Base-by-base conservation (phyloP, 2,113 vertebrate species). In the Poeciliopsis occidentalis region DNA sequence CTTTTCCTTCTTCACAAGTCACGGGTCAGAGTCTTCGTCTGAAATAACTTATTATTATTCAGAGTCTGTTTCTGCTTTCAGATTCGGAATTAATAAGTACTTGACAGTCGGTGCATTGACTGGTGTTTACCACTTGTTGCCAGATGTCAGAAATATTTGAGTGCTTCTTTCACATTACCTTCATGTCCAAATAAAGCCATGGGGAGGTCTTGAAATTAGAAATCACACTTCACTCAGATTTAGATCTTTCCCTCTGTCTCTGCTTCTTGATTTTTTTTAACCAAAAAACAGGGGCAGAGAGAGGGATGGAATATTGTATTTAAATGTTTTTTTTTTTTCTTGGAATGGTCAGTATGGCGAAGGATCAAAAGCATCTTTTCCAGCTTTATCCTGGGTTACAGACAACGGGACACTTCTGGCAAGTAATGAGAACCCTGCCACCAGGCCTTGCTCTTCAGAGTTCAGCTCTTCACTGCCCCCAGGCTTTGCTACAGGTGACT, bases 381-480 rank as follows among this genome's bases (percentile, higher is more conserved):
- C 69, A 37, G 61, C 68, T 87, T 69, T 76, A 79, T 86, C 88
- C 27, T 80, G 81, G 57, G 73, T 68, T 69, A 73, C 13, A 22
- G 4, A 64, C 65, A 78, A 71, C 31, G 3, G 65, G 57, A 80
- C 76, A 85, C 75, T 70, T 87, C 74, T 51, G 67, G 47, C 17
- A 51, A 83, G 75, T 90, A 91, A 89, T 91, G 83, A 87, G 85
- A 85, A 75, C 70, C 62, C 69, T 87, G 76, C 86, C 83, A 83
- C 78, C 69, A 85, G 79, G 84, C 73, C 79, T 66, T 31, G 44
- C 44, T 69, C 73, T 69, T 82, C 73, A 75, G 68, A 79, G 81
- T 60, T 87, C 78, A 77, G 84, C 65, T 67, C 81, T 68, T 79
- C 27, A 32, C 67, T 65, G 69, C 71, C 75, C 41, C 19, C 51